Evolutionary conservation across 2,797 vertebrate species (phyloP).

Genomic region (Pseudocheirus occidentalis): DNA sequence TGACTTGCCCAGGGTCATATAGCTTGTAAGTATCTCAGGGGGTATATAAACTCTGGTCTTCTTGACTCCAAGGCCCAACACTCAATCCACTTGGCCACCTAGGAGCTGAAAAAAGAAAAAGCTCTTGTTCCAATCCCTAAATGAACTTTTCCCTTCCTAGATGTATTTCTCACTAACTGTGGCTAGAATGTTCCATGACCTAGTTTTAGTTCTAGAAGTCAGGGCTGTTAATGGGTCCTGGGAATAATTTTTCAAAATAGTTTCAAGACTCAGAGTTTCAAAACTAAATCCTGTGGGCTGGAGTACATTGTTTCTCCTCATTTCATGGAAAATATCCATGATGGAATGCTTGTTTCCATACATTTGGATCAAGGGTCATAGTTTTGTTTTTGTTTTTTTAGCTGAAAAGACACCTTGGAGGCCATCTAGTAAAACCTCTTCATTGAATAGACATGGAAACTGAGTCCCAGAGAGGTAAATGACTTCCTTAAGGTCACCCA

Average conservation of each 20-base stretch:
- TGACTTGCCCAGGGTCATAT: background rate
- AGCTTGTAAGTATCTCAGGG: background rate
- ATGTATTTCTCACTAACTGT: background rate
- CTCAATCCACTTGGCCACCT: background rate
- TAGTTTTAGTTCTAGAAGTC: background rate
- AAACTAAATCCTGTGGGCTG: background rate
- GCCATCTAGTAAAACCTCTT: background rate
- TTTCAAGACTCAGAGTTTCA: background rate
- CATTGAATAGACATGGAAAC: background rate
- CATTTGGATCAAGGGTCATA: background rate
- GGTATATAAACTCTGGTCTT: background rate
- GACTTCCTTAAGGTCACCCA: background rate
- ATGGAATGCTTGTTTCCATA: background rate
- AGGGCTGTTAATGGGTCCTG: background rate
- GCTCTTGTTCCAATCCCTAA: rapidly evolving
- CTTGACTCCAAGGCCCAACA: background rate
- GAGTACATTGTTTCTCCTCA: background rate
- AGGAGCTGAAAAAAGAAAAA: background rate
- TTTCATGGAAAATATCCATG: background rate
- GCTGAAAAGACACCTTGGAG: background rate
- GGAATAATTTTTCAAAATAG: constrained; percentile 14
- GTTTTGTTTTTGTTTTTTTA: background rate
- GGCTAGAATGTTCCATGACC: constrained; percentile 5
- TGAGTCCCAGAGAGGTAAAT: background rate
- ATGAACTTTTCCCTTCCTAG: background rate